These are phyloP conservation scores for Microcebus jonahi DNA, from an alignment of 2,113 vertebrate species.

Conservation along the genomic window DNA sequence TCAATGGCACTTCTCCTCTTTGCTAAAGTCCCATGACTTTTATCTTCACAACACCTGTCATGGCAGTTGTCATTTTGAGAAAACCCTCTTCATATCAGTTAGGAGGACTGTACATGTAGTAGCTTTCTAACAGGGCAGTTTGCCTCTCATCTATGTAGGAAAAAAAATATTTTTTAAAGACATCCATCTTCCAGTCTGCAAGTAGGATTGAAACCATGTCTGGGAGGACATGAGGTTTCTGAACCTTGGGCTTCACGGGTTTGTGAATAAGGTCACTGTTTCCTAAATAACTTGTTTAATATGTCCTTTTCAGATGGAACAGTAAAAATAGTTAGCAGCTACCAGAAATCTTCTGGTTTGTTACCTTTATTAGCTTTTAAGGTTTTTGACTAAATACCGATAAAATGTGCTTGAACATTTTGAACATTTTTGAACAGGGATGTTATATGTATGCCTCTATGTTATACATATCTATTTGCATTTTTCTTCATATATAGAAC, in stretches of 20 bases:
- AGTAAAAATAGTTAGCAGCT: constrained; percentile 15
- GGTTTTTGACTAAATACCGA: background rate
- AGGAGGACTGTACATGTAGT: background rate
- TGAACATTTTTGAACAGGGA: too few species aligned
- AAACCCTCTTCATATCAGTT: background rate
- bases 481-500: background rate
- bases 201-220: background rate
- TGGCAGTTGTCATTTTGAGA: background rate
- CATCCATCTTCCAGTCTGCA: background rate
- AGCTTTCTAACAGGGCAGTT: background rate
- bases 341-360: background rate
- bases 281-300: background rate
- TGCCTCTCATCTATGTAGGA: background rate
- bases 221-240: background rate
- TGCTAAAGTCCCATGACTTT: background rate
- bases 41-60: background rate
- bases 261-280: background rate
- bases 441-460: background rate
- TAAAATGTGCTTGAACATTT: constrained; percentile 2
- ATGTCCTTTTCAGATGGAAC: background rate
- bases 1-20: background rate
- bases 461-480: background rate
- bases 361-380: constrained; percentile 9
- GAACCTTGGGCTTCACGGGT: background rate
- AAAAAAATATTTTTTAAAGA: background rate